Evolutionary conservation across 2,888 invertebrate species (phyloP), one percentile per base, ranked within the genome.

Genomic region (Tiphia femorata): DNA sequence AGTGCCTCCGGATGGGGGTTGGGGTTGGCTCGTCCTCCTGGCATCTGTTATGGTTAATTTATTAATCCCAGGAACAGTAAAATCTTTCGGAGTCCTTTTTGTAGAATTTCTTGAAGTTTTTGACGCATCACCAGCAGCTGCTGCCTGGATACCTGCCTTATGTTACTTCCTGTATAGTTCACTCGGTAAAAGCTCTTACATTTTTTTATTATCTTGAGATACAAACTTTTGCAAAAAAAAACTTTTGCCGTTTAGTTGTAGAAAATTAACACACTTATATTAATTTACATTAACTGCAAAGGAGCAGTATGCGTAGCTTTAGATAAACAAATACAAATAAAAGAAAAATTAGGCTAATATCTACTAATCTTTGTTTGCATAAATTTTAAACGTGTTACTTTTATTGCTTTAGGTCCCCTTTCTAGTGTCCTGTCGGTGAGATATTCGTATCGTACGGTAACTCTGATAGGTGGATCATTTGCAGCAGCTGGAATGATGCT

Each of bases 131-230:
- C 88, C 91, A 0, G 87, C 92, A 0, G 88, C 90, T 6, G 92
- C 93, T 0, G 90, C 93, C 0, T 94, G 93, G 86, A 93, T 95
- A 69, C 94, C 94, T n/a, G 93, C 94, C 0, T 83, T 95, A 5
- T 94, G 94, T 77, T 95, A 95, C 80, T 95, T 94, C 82, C 86
- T 95, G 2, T 95, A 94, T 86, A 94, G 94, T 83, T 94, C 94
- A 67, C 86, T 94, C 78, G 94, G 94, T 94, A 82, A 86, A 86
- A 48, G 46, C 21, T 53, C 6, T n/a, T 47, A 10, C 29, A 30
- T 10, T 44, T 16, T n/a, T 23, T 6, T 16, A 23, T 25, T 25
- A 25, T 5, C 8, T n/a, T n/a, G n/a, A n/a, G n/a, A n/a, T n/a
- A n/a, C n/a, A n/a, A n/a, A n/a, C n/a, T n/a, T n/a, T n/a, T n/a